phyloP scores from a whole-genome alignment of 2,888 invertebrate genomes.

The Drosophila tripunctata region DNA sequence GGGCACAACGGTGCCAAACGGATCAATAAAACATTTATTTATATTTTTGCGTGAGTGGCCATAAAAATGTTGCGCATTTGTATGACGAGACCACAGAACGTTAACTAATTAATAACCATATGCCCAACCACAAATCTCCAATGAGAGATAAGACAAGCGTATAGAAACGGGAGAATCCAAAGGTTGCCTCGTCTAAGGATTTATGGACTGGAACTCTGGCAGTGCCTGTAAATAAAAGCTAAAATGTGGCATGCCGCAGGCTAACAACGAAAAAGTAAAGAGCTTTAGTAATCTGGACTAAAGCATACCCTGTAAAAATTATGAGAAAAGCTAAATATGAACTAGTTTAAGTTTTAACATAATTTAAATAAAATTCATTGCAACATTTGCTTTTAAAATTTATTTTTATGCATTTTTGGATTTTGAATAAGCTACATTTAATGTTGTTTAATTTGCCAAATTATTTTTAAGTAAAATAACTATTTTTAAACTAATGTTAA shows the following conservation, averaged over 20 bases:
- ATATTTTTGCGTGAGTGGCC: slow-evolving; percentile 51
- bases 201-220: slow-evolving; percentile 47
- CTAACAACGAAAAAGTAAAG: not conserved
- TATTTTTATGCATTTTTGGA: too few species aligned
- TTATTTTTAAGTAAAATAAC: too few species aligned
- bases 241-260: slow-evolving; percentile 38
- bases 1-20: too few species aligned
- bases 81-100: slow-evolving; percentile 40
- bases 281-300: not conserved
- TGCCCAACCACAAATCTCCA: slow-evolving; percentile 26
- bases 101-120: slow-evolving; percentile 60
- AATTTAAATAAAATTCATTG: too few species aligned
- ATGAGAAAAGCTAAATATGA: too few species aligned
- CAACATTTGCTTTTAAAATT: too few species aligned
- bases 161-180: slow-evolving; percentile 2
- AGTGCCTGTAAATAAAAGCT: slow-evolving; percentile 47
- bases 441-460: too few species aligned
- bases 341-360: too few species aligned
- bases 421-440: too few species aligned
- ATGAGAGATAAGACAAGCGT: not conserved
- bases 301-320: not conserved
- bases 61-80: slow-evolving; percentile 56
- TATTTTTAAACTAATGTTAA: too few species aligned
- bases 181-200: slow-evolving; percentile 28
- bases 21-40: slow-evolving; percentile 75